These are phyloP conservation scores for Drosophila fungiperda DNA, from an alignment of 2,888 invertebrate genomes.

Conservation along the genomic window DNA sequence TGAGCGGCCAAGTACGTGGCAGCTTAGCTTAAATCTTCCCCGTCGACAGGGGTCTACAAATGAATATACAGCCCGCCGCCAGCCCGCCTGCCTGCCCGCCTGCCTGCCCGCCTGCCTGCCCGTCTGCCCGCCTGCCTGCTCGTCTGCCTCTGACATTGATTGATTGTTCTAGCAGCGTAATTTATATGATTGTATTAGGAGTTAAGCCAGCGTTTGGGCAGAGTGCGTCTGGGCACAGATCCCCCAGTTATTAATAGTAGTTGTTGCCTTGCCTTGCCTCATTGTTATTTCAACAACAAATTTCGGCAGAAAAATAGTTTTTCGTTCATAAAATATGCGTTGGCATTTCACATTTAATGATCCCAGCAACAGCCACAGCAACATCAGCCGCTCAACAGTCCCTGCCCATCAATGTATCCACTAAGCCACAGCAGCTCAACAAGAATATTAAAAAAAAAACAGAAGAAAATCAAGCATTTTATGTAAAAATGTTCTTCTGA, in stretches of 20 bases:
- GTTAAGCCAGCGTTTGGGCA: slow-evolving; percentile 13
- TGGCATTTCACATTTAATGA: slow-evolving; percentile 72
- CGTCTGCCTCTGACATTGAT: slow-evolving; percentile 76
- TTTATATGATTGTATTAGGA: slow-evolving; percentile 79
- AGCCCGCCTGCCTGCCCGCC: slow-evolving; percentile 8
- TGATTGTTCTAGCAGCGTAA: slow-evolving; percentile 75
- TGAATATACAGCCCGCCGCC: slow-evolving; percentile 2
- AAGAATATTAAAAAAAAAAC: slow-evolving; percentile 25
- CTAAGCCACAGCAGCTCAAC: slow-evolving; percentile 29
- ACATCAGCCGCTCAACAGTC: neutral
- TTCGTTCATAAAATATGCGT: slow-evolving; percentile 62
- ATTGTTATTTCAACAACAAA: slow-evolving; percentile 70
- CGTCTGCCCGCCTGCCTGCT: slow-evolving; percentile 25
- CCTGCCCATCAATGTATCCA: neutral
- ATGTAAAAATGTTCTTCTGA: slow-evolving; percentile 2
- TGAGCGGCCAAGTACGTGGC: slow-evolving; percentile 77
- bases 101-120: slow-evolving; percentile 4
- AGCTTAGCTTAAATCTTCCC: slow-evolving; percentile 72
- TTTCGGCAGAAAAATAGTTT: slow-evolving; percentile 61
- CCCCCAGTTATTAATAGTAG: slow-evolving; percentile 72
- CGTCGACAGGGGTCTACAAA: slow-evolving; percentile 38
- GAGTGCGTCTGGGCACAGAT: slow-evolving; percentile 22
- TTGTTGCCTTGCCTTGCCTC: slow-evolving; percentile 27
- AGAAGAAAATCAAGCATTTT: neutral
- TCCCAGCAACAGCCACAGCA: slow-evolving; percentile 38